These are phyloP conservation scores for Andricus quercusramuli DNA, from an alignment of 2,888 invertebrate genomes.

Conservation along the genomic window DNA sequence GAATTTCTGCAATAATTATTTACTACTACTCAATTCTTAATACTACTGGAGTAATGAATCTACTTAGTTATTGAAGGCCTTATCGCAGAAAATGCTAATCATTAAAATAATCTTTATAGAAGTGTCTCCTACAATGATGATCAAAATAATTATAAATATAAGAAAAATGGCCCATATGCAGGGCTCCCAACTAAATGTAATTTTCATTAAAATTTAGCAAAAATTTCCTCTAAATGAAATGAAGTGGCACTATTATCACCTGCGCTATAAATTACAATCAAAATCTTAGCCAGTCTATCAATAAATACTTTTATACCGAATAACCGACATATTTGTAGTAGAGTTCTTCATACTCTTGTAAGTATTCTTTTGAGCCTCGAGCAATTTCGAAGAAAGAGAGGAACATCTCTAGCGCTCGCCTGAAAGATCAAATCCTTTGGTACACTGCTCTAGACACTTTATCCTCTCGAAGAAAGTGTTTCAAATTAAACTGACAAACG, in stretches of 20 bases:
- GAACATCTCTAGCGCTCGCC: slow-evolving; percentile 8
- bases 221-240: not conserved
- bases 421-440: slow-evolving; percentile 27
- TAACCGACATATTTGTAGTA: not conserved
- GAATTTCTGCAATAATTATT: no score
- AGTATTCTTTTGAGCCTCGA: slow-evolving; percentile 10
- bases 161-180: no score
- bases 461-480: slow-evolving; percentile 16
- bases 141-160: no score
- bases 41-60: no score
- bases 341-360: slow-evolving; percentile 7
- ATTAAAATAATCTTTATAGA: no score
- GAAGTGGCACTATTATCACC: not conserved
- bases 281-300: not conserved
- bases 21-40: no score
- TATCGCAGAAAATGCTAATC: no score
- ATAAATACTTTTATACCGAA: not conserved
- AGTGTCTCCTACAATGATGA: no score
- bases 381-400: slow-evolving; percentile 11
- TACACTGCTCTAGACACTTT: slow-evolving; percentile 22
- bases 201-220: no score
- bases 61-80: no score
- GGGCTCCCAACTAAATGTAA: no score
- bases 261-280: not conserved
- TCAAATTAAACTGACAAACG: slow-evolving; percentile 13